A percentile compares a stretch with the other conserved stretches of the same genome.
Conservation (phyloP, 1,140 invertebrate species). For the Drosophila sechellia region DNA sequence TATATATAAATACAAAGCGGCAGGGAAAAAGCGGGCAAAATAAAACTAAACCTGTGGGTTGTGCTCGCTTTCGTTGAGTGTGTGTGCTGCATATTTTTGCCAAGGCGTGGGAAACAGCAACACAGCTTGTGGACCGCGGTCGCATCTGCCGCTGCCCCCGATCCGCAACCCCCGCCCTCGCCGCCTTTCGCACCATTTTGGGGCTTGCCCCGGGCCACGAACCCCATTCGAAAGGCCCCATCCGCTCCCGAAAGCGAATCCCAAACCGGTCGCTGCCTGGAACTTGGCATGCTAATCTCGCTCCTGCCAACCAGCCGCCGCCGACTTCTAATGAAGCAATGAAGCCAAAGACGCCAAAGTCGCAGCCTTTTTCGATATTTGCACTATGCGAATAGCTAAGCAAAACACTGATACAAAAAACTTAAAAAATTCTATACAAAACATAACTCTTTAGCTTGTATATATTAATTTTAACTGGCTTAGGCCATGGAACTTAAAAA, state of each 20-base stretch:
- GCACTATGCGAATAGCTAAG: conserved; percentile 33
- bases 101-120: conserved; percentile 77
- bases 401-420: conserved; percentile 5
- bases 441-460: neutral
- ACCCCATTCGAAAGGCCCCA: conserved; percentile 5
- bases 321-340: conserved; percentile 71
- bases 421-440: neutral
- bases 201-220: conserved; percentile 49
- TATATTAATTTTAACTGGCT: neutral
- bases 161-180: neutral
- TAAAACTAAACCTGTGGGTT: conserved; percentile 71
- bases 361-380: conserved; percentile 51
- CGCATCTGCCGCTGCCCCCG: conserved; percentile 33
- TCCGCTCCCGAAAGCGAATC: conserved; percentile 5
- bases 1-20: conserved; percentile 42
- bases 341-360: conserved; percentile 34
- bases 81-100: conserved; percentile 52
- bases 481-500: too few species aligned
- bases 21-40: conserved; percentile 37
- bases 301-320: conserved; percentile 20
- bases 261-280: conserved; percentile 56
- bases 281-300: conserved; percentile 63
- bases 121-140: conserved; percentile 42
- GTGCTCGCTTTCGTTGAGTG: conserved; percentile 21
- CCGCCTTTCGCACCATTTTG: conserved; percentile 35